Conservation (phyloP, 1,140 invertebrate species). For the Drosophila arawakana region DNA sequence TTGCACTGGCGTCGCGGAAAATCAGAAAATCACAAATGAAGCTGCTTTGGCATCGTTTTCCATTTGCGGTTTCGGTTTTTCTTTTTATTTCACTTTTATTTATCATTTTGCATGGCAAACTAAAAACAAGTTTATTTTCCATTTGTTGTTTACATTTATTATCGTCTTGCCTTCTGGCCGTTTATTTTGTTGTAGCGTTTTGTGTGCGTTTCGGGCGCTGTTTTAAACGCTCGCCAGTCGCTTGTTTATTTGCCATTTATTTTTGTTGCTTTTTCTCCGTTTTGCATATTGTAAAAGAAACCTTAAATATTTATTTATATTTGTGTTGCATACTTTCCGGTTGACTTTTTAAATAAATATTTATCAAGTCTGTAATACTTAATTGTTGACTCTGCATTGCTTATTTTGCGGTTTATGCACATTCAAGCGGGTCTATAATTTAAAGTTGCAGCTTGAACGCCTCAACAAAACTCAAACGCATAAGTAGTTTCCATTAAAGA, state of each 20-base stretch:
- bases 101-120: constrained; percentile 60
- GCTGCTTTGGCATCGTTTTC: constrained; percentile 41
- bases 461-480: constrained; percentile 4
- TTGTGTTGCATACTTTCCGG: constrained; percentile 71
- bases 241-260: constrained; percentile 15
- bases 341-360: constrained; percentile 28
- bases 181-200: constrained; percentile 21
- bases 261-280: background rate
- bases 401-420: constrained; percentile 13
- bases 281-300: constrained; percentile 37
- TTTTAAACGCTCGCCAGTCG: constrained; percentile 28
- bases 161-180: constrained; percentile 1
- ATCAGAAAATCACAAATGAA: constrained; percentile 22
- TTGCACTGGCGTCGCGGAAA: constrained; percentile 21
- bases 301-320: constrained; percentile 7
- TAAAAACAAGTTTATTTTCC: constrained; percentile 57
- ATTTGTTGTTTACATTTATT: constrained; percentile 50
- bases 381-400: constrained; percentile 20
- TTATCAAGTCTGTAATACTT: constrained; percentile 12
- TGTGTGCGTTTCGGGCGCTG: constrained; percentile 26
- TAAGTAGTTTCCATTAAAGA: constrained; percentile 5
- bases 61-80: constrained; percentile 49
- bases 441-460: constrained; percentile 4
- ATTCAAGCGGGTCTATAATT: constrained; percentile 19
- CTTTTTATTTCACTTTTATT: constrained; percentile 49